phyloP scores from a whole-genome alignment of 2,797 vertebrate genomes.

The Hippoglossus hippoglossus region DNA sequence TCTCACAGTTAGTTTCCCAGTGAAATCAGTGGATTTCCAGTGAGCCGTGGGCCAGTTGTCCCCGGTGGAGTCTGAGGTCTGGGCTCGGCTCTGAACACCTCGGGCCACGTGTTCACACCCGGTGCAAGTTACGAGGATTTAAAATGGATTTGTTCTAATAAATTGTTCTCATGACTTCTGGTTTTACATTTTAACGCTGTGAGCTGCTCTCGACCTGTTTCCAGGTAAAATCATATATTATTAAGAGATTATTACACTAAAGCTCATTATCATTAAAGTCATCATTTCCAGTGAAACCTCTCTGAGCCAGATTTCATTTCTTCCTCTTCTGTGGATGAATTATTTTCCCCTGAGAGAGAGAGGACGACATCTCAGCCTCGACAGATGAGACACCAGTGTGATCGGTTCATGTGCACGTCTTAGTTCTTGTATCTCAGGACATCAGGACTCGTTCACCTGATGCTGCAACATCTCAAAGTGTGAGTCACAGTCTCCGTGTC shows the following conservation, averaged over 20 bases:
- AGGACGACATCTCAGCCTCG: no score
- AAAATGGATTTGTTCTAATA: conserved; percentile 63
- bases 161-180: conserved; percentile 57
- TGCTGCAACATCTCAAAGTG: no score
- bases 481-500: no score
- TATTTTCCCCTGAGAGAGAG: background rate
- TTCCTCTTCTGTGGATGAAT: no score
- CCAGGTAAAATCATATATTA: conserved; percentile 47
- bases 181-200: conserved; percentile 56
- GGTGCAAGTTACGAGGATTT: conserved; percentile 42
- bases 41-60: background rate
- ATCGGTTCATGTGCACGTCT: no score
- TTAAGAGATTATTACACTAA: conserved; percentile 45
- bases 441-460: no score
- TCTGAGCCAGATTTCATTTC: conserved; percentile 9
- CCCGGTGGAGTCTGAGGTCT: background rate
- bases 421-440: no score
- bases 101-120: conserved; percentile 24
- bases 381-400: no score
- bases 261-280: conserved; percentile 54
- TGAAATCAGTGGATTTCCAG: conserved; percentile 12
- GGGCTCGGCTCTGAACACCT: conserved; percentile 21
- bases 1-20: conserved; percentile 8
- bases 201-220: conserved; percentile 48
- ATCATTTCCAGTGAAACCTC: conserved; percentile 37